Evolutionary conservation across 1,140 invertebrate genomes (phyloP).

Genomic region (Laodelphax striatellus): DNA sequence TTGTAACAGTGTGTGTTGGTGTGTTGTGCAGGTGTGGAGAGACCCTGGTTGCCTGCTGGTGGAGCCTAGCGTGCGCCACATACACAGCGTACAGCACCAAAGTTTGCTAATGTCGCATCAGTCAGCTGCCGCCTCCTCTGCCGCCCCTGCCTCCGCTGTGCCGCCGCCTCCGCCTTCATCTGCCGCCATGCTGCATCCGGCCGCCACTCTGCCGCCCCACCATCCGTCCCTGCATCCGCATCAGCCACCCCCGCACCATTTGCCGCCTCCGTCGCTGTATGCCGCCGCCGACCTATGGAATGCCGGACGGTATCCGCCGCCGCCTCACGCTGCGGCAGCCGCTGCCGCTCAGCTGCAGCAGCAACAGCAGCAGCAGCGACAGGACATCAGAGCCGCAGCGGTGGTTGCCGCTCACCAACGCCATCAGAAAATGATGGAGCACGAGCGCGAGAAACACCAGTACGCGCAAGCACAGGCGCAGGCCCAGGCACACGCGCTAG

Average conservation of each 20-base stretch:
- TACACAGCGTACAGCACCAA: constrained; percentile 40
- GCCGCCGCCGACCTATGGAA: constrained; percentile 15
- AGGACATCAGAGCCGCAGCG: too few relatives aligned
- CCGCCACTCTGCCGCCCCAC: constrained; percentile 28
- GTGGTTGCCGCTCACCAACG: too few relatives aligned
- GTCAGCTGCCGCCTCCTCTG: constrained; percentile 25
- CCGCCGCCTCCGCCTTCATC: constrained; percentile 25
- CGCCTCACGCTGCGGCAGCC: constrained; percentile 2
- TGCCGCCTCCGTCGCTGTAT: constrained; percentile 22
- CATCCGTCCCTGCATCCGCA: constrained; percentile 9
- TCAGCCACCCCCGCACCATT: constrained; percentile 11
- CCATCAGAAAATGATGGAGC: too few relatives aligned
- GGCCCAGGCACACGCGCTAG: too few relatives aligned
- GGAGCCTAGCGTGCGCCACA: constrained; percentile 37
- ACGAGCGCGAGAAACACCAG: too few relatives aligned
- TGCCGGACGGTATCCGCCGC: constrained; percentile 4
- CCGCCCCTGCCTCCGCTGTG: constrained; percentile 23
- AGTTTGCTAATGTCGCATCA: constrained; percentile 40
- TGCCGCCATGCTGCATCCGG: constrained; percentile 31
- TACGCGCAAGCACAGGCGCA: too few relatives aligned
- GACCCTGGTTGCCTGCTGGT: constrained; percentile 35
- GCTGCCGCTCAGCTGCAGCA: too few relatives aligned
- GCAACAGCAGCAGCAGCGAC: too few relatives aligned
- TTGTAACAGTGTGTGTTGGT: neutral
- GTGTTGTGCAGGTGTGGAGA: constrained; percentile 27